phyloP scores from a whole-genome alignment of 1,140 invertebrate genomes.

The Calosoma granatense region DNA sequence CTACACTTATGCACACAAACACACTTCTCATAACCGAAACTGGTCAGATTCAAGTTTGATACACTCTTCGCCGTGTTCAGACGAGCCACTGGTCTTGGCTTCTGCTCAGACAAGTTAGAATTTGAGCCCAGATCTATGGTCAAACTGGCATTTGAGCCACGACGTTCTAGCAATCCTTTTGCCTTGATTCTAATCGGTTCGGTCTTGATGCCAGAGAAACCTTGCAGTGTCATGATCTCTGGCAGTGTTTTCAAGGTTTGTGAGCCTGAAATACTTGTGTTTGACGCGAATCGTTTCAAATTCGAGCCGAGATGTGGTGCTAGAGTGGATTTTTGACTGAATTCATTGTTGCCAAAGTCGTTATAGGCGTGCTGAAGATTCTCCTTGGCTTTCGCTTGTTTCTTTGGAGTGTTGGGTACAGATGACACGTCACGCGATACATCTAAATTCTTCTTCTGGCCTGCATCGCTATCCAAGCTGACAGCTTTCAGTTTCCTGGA shows the following conservation, averaged over 20 bases:
- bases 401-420: slow-evolving; percentile 34
- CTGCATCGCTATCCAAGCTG: slow-evolving; percentile 33
- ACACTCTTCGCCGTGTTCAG: slow-evolving; percentile 31
- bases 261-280: slow-evolving; percentile 32
- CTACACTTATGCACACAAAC: slow-evolving; percentile 19
- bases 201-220: slow-evolving; percentile 40
- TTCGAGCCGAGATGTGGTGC: slow-evolving; percentile 26
- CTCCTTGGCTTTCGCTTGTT: slow-evolving; percentile 25
- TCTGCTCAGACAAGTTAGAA: slow-evolving; percentile 22
- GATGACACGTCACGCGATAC: slow-evolving; percentile 31
- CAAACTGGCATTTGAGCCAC: slow-evolving; percentile 78
- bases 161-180: slow-evolving; percentile 62
- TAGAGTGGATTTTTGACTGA: slow-evolving; percentile 19
- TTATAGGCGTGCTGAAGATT: slow-evolving; percentile 14
- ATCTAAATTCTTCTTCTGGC: slow-evolving; percentile 19
- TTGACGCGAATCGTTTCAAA: slow-evolving; percentile 32
- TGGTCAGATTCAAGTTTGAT: slow-evolving; percentile 29
- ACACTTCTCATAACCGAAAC: slow-evolving; percentile 23
- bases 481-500: slow-evolving; percentile 33
- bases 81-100: slow-evolving; percentile 17
- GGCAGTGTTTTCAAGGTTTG: slow-evolving; percentile 49
- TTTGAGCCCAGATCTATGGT: slow-evolving; percentile 43
- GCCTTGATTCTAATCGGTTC: slow-evolving; percentile 39
- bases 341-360: background rate
- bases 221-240: slow-evolving; percentile 52